Conservation (phyloP, 2,113 vertebrate genomes). For the Eurystomus gularis region DNA sequence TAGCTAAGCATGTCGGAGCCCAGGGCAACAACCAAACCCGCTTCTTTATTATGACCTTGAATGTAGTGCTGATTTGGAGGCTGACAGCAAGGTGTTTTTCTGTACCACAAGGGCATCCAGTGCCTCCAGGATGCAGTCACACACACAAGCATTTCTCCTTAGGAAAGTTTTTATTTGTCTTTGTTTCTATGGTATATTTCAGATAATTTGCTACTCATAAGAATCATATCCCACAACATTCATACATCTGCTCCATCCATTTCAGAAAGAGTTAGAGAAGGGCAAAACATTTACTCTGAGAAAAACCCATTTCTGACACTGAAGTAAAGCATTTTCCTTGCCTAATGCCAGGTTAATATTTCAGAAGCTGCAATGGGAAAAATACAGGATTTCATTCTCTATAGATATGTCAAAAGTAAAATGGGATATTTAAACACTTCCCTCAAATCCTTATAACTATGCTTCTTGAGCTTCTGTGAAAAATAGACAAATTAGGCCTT, state of each 20-base stretch:
- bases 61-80: not conserved
- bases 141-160: not conserved
- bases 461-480: not conserved
- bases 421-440: not conserved
- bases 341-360: not conserved
- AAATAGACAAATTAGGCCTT: not conserved
- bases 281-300: not conserved
- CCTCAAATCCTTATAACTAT: not conserved
- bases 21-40: not conserved
- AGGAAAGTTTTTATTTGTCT: not conserved
- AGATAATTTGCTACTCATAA: not conserved
- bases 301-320: not conserved
- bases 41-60: not conserved
- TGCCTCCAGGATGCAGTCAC: not conserved
- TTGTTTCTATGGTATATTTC: not conserved
- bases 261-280: not conserved
- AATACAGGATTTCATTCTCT: not conserved
- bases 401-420: not conserved
- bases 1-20: slow-evolving; percentile 5
- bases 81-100: not conserved
- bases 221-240: not conserved
- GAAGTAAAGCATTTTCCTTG: not conserved
- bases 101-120: not conserved
- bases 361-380: not conserved
- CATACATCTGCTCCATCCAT: not conserved